Evolutionary conservation across 2,797 vertebrate genomes (phyloP), one percentile per base, ranked within the genome.

Genomic region (Aulostomus chinensis): DNA sequence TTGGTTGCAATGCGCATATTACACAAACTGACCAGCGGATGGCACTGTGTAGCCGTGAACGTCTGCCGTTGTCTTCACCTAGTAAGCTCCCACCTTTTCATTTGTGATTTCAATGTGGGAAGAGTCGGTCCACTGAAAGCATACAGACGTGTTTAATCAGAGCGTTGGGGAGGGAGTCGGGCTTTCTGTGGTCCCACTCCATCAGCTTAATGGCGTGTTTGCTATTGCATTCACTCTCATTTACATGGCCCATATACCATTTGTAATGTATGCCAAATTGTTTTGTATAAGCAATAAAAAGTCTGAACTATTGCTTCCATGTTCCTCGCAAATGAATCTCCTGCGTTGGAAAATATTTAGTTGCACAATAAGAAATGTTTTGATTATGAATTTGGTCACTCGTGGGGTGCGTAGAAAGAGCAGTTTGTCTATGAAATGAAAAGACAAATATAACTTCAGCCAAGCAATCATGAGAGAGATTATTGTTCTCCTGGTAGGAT

Each of bases 151-250:
- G 28, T 72, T 64, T 72, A 84, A 68, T 83, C 35, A 14, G 37
- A 15, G 55, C 45, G 58, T 21, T 54, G 29, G 50, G 59, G 58
- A 49, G 60, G 70, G 60, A 54, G 45, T 52, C 31, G 3, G 33
- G 7, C 37, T 66, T 64, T 63, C 42, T 39, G 45, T 40, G 59
- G 60, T 61, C 57, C 49, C 57, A 46, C 80, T 76, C 46, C 68
- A 85, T 83, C 75, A 70, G 69, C 50, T 65, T 84, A 84, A 88
- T 84, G 80, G 59, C 28, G 63, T 78, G 75, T 81, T 78, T 76
- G 40, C 68, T 76, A 53, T 73, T 67, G 47, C 69, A 33, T 75
- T 69, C 67, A 8, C 56, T 62, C 71, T 75, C 62, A 81, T 83
- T 83, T 81, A 76, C 65, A 82, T 76, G 76, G 43, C 46, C 60